A percentile compares a stretch with the other conserved stretches of the same genome.
Evolutionary conservation across 2,113 vertebrate genomes (phyloP).

Genomic region (Muntiacus reevesi): DNA sequence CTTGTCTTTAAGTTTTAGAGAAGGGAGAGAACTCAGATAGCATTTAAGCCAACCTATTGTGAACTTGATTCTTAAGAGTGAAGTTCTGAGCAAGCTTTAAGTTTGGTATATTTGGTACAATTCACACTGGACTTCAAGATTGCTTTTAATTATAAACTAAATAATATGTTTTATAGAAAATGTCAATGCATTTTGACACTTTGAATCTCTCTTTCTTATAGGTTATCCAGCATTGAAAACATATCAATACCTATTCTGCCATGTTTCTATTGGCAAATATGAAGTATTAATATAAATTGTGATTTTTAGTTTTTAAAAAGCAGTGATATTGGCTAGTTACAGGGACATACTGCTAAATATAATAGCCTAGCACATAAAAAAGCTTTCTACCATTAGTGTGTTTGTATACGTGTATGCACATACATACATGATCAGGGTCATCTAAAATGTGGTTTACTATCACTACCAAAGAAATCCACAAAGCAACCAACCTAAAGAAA

Average conservation of each 20-base stretch:
- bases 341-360: constrained; percentile 88
- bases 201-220: constrained; percentile 72
- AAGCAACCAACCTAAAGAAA: constrained; percentile 79
- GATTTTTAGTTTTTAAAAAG: constrained; percentile 83
- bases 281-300: constrained; percentile 84
- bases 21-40: not conserved
- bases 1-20: not conserved
- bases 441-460: constrained; percentile 84
- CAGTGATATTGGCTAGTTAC: constrained; percentile 91
- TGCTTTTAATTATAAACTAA: constrained; percentile 82
- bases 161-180: constrained; percentile 80
- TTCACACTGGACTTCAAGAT: constrained; percentile 61
- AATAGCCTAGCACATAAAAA: constrained; percentile 94
- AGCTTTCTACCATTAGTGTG: constrained; percentile 91
- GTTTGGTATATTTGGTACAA: constrained; percentile 65
- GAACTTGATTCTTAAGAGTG: constrained; percentile 43
- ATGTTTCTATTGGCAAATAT: constrained; percentile 79
- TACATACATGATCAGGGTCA: constrained; percentile 71
- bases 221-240: constrained; percentile 71
- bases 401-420: constrained; percentile 71
- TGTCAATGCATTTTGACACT: constrained; percentile 76
- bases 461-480: constrained; percentile 82
- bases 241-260: constrained; percentile 79
- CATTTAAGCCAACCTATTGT: not conserved
- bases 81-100: constrained; percentile 38